Base-by-base conservation (phyloP, 2,888 invertebrate species). In the Aquatica leii region DNA sequence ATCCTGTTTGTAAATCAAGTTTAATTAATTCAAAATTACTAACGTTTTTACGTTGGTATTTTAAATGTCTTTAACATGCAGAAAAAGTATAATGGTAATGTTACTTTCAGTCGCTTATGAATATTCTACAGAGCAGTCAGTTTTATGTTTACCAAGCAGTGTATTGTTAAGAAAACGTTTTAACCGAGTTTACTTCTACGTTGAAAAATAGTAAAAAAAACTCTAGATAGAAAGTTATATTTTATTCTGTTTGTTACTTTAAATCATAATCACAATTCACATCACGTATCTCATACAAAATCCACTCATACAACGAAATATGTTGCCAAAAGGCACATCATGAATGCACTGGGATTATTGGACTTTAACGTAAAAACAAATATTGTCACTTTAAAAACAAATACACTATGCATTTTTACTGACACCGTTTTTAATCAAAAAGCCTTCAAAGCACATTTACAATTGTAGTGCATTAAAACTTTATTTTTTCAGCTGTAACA, bases 211-310 rank as follows among this genome's bases (percentile, higher is more conserved):
- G 35, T 53, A 62, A 34, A 52, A 52, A 62, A 62, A 37, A 58
- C 52, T 21, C 53, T 34, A 43, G 40, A 62, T 52, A 54, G 58
- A 53, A 62, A 57, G 55, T 62, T 61, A 70, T 71, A 69, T 71
- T 69, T 69, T 67, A 71, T 71, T 71, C 71, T 66, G 62, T 71
- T 71, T 71, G 67, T 62, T 65, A 55, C 69, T 66, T 67, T 67
- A 68, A 69, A 69, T 59, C 66, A 69, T 65, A 71, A 69, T 71
- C 67, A 65, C 53, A 52, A 72, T 69, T 71, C 71, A 43, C 58
- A 68, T 65, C 72, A 72, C 72, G 72, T 71, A 68, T 63, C 62
- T 67, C 67, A 70, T 72, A 71, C 69, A 68, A 69, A 72, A 72
- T 72, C 71, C 69, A 72, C 69, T 71, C 69, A 67, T 68, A 68